Evolutionary conservation across 2,113 vertebrate species (phyloP).

Genomic region (Brienomyrus brachyistius): DNA sequence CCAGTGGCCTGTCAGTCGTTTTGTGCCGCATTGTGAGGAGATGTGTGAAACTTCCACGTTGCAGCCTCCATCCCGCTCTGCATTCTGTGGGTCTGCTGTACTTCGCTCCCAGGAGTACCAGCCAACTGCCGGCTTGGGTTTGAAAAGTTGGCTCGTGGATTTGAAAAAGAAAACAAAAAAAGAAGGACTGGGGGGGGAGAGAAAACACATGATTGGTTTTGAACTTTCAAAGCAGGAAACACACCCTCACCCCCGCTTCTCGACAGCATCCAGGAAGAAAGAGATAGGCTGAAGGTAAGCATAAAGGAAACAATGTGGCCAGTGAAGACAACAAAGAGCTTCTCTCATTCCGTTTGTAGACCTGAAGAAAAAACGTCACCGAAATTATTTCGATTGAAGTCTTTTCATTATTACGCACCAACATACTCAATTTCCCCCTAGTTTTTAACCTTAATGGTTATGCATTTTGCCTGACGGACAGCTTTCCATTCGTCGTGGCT

Average conservation of each 20-base stretch:
- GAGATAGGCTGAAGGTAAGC: constrained; percentile 14
- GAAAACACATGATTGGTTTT: constrained; percentile 36
- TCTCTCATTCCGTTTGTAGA: background rate
- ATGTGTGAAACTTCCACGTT: constrained; percentile 52
- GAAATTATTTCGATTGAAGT: constrained; percentile 2
- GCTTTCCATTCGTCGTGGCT: background rate
- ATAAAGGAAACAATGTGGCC: constrained; percentile 6
- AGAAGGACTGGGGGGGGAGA: constrained; percentile 6
- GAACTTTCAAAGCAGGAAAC: constrained; percentile 54
- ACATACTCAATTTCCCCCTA: background rate
- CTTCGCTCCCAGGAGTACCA: constrained; percentile 53
- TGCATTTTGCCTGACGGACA: background rate
- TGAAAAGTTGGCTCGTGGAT: constrained; percentile 60
- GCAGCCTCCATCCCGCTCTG: constrained; percentile 26
- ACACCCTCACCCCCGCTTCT: constrained; percentile 37
- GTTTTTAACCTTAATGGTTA: background rate
- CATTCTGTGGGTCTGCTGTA: constrained; percentile 35
- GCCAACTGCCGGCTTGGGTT: constrained; percentile 52
- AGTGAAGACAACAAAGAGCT: constrained; percentile 5
- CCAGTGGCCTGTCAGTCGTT: constrained; percentile 57
- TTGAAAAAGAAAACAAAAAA: constrained; percentile 46
- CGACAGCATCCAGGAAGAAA: constrained; percentile 19
- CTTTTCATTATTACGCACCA: background rate
- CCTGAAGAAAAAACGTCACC: constrained; percentile 2
- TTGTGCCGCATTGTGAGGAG: constrained; percentile 46